Percentiles rank a stretch among this genome's conserved stretches.
phyloP scores from a whole-genome alignment of 2,888 invertebrate species.

The Hofmannophila pseudospretella region DNA sequence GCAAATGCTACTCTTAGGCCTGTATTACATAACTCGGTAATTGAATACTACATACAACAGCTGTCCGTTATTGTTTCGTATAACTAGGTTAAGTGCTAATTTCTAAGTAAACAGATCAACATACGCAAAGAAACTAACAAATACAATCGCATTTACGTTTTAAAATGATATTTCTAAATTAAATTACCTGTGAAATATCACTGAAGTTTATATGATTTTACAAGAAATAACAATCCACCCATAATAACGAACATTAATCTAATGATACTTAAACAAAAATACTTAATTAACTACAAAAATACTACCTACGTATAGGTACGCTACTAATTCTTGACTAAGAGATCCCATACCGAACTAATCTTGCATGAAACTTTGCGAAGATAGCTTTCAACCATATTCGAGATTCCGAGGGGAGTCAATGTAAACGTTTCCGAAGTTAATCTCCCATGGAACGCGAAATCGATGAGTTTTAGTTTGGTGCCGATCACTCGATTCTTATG shows the following conservation, averaged over 20 bases:
- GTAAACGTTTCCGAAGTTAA: constrained; percentile 51
- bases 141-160: no score
- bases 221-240: no score
- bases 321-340: constrained; percentile 2
- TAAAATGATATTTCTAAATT: no score
- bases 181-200: no score
- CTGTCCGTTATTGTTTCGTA: constrained; percentile 2
- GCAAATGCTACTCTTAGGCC: constrained; percentile 7
- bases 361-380: constrained; percentile 43
- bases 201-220: no score
- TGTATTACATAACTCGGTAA: constrained; percentile 2
- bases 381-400: constrained; percentile 13
- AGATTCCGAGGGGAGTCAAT: constrained; percentile 29
- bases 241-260: no score
- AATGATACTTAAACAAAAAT: no score
- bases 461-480: constrained; percentile 36
- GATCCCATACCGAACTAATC: constrained; percentile 32
- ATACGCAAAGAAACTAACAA: no score
- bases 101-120: no score
- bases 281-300: no score
- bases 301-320: no score
- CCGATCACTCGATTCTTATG: constrained; percentile 26
- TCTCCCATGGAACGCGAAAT: constrained; percentile 57
- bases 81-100: not conserved
- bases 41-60: constrained; percentile 4